These are phyloP conservation scores for Choreutis nemorana DNA, from an alignment of 2,888 invertebrate species.

Conservation along the genomic window DNA sequence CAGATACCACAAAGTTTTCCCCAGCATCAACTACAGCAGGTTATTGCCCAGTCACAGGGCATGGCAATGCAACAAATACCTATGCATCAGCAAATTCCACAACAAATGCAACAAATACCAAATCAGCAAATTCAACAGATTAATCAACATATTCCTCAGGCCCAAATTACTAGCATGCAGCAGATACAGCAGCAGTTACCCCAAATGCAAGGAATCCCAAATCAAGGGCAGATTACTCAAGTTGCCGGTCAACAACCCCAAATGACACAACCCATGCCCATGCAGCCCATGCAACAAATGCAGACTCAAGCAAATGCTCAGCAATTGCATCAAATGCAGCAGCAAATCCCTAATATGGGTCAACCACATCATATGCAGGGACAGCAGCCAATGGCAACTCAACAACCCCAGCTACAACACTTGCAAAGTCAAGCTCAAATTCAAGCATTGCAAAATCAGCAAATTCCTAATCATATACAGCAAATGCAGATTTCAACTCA, in stretches of 20 bases:
- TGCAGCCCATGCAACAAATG: conserved; percentile 63
- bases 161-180: conserved; percentile 55
- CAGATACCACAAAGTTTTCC: conserved; percentile 64
- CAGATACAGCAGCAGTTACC: conserved; percentile 62
- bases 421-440: conserved; percentile 59
- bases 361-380: conserved; percentile 53
- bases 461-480: conserved; percentile 63
- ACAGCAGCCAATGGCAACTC: conserved; percentile 49
- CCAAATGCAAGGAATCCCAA: conserved; percentile 56
- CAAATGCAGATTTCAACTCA: conserved; percentile 60
- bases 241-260: conserved; percentile 55
- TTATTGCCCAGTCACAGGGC: conserved; percentile 55
- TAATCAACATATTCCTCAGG: conserved; percentile 52
- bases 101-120: conserved; percentile 62
- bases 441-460: conserved; percentile 61
- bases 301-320: conserved; percentile 53
- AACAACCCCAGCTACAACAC: conserved; percentile 59
- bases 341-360: conserved; percentile 57
- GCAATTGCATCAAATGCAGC: conserved; percentile 58
- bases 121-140: conserved; percentile 64
- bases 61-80: conserved; percentile 62
- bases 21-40: conserved; percentile 61
- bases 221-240: conserved; percentile 53
- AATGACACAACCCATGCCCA: conserved; percentile 62
- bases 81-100: conserved; percentile 61